Evolutionary conservation across 1,140 invertebrate species (phyloP), one percentile per base, ranked within the genome.

Genomic region (Macrotrachela quadricornifera): DNA sequence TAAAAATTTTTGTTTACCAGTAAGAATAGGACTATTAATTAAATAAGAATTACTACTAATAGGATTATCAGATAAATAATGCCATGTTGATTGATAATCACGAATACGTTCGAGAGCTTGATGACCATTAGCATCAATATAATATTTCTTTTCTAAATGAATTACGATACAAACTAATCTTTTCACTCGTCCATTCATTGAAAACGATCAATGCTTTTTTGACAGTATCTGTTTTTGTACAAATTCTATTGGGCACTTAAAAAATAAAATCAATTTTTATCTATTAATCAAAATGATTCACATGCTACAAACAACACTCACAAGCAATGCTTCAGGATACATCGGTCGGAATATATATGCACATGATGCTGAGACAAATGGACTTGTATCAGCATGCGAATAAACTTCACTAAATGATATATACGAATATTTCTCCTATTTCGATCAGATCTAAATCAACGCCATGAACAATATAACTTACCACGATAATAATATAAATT

Each of bases 41-140:
- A 91, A 91, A 67, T 87, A 94, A 67, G 91, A 95, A 68, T 96
- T 96, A 1, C 80, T 81, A 40, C 84, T 70, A 1, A 85, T 69
- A 12, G 74, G 74, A 65, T 81, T 79, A n/a, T 69, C 70, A 49
- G 74, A 64, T 49, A 72, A 68, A 39, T 77, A 66, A 6, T 67
- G 71, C 79, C 78, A 94, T 1, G 80, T 80, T 8, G 81, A 78
- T 21, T 86, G 68, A 50, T 75, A 76, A 63, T 92, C 75, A 42
- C 78, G 65, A 16, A 61, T 65, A 21, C 62, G 73, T 59, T 79
- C 76, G 37, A 94, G 61, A 64, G 85, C 78, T 69, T 95, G 83
- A 41, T 88, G 72, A 0, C 87, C 90, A 69, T 95, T 95, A 0
- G 85, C 80, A 66, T 96, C 91, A 0, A 90, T 96, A 62, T 81